Percentiles rank a stretch among this genome's conserved stretches.
Evolutionary conservation across 2,888 invertebrate genomes (phyloP).

Genomic region (Orthosia gothica): DNA sequence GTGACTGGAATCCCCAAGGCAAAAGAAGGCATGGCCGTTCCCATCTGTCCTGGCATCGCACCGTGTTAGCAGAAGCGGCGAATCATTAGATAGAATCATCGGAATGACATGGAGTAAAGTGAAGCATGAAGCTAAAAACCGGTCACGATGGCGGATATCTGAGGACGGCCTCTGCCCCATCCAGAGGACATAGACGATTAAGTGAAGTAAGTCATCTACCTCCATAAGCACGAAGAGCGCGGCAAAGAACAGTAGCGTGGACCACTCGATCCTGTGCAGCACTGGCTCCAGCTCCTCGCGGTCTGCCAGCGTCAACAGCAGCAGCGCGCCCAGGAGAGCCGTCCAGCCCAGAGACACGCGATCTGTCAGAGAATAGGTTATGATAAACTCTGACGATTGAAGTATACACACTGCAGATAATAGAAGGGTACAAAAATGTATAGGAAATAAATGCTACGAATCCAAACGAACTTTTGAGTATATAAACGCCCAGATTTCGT

Average conservation of each 20-base stretch:
- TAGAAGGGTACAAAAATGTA: not conserved
- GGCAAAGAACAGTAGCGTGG: slow-evolving; percentile 97
- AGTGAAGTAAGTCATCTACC: slow-evolving; percentile 80
- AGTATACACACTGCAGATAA: not conserved
- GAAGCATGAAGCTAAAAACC: too few relatives aligned
- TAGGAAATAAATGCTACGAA: not conserved
- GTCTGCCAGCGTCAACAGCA: slow-evolving; percentile 94
- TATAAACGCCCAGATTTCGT: too few relatives aligned
- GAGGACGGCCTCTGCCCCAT: too few relatives aligned
- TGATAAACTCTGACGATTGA: not conserved
- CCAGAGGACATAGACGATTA: too few relatives aligned
- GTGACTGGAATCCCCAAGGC: too few relatives aligned
- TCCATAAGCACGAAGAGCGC: slow-evolving; percentile 98
- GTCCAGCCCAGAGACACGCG: slow-evolving; percentile 96
- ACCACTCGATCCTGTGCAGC: slow-evolving; percentile 97
- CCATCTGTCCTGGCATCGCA: too few relatives aligned
- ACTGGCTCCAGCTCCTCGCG: slow-evolving; percentile 95
- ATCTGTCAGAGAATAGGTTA: slow-evolving; percentile 77
- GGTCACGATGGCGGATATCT: too few relatives aligned
- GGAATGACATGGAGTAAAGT: too few relatives aligned
- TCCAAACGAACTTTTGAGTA: not conserved
- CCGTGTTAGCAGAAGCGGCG: too few relatives aligned
- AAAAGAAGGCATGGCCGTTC: too few relatives aligned
- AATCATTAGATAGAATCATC: too few relatives aligned
- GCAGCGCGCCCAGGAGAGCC: slow-evolving; percentile 95